Evolutionary conservation across 2,113 vertebrate species (phyloP).

Genomic region (Cygnus buccinator): DNA sequence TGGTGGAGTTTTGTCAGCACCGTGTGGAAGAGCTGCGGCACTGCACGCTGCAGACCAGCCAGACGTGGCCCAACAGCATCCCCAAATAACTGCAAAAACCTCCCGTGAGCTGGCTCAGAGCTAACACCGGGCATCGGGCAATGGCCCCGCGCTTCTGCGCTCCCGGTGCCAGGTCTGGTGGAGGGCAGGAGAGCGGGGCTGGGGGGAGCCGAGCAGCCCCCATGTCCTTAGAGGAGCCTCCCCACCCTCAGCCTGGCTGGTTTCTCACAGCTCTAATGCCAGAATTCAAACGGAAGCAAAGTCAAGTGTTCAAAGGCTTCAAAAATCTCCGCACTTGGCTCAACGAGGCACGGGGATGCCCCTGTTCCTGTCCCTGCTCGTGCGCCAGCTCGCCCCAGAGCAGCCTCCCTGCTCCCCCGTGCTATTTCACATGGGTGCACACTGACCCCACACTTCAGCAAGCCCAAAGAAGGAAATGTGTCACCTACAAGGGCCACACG

Average conservation of each 20-base stretch:
- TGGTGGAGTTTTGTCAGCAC: constrained; percentile 53
- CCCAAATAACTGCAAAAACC: background rate
- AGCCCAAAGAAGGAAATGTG: background rate
- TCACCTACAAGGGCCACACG: fast-evolving
- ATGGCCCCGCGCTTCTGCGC: background rate
- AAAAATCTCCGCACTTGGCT: background rate
- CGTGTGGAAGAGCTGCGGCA: constrained; percentile 36
- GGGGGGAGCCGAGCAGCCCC: background rate
- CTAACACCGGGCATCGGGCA: fast-evolving
- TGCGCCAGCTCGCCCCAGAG: background rate
- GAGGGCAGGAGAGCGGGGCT: background rate
- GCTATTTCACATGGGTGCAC: background rate
- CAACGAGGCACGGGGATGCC: background rate
- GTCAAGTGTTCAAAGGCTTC: constrained; percentile 1
- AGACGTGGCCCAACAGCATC: background rate
- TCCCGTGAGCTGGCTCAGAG: background rate
- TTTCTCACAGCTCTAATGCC: background rate
- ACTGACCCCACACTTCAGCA: background rate
- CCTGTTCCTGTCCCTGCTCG: background rate
- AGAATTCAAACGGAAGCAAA: background rate
- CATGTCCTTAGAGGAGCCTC: background rate
- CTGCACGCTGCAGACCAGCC: background rate
- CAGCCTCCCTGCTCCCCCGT: background rate
- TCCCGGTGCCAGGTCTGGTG: no score
- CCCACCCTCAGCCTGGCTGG: background rate